phyloP scores from a whole-genome alignment of 2,797 vertebrate species.

The Linurgus olivaceus region DNA sequence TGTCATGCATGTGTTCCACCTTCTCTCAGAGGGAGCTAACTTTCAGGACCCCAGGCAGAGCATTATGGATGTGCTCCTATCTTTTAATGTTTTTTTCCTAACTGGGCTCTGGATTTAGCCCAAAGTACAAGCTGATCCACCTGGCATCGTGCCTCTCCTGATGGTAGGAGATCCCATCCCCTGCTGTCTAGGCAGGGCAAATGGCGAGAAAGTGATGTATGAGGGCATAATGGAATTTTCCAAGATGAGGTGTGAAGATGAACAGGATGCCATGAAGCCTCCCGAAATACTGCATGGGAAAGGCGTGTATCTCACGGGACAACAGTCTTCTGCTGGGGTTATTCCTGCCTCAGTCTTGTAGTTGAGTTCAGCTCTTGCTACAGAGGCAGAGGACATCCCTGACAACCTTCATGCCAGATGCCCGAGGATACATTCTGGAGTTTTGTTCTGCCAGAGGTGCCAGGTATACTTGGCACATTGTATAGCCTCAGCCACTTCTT shows the following conservation, averaged over 20 bases:
- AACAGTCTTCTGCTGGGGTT: neutral
- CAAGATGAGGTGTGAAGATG: neutral
- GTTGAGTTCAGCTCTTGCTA: neutral
- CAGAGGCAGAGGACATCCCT: no score
- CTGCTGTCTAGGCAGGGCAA: neutral
- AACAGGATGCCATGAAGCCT: neutral
- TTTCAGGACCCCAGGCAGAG: neutral
- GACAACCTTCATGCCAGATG: neutral
- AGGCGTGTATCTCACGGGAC: accelerated
- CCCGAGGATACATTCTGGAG: accelerated
- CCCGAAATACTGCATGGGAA: neutral
- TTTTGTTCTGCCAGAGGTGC: neutral
- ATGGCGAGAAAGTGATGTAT: neutral
- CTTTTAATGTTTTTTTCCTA: neutral
- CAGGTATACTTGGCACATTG: neutral
- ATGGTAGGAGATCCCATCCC: neutral
- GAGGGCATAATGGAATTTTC: neutral
- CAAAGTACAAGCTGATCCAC: neutral
- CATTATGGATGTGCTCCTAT: neutral
- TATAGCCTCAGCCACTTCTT: neutral
- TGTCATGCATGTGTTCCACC: accelerated
- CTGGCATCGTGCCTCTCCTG: neutral
- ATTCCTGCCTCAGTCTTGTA: neutral
- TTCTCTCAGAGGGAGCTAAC: neutral
- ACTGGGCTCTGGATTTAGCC: neutral